Conservation (phyloP, 2,888 invertebrate genomes). For the Tachina fera region DNA sequence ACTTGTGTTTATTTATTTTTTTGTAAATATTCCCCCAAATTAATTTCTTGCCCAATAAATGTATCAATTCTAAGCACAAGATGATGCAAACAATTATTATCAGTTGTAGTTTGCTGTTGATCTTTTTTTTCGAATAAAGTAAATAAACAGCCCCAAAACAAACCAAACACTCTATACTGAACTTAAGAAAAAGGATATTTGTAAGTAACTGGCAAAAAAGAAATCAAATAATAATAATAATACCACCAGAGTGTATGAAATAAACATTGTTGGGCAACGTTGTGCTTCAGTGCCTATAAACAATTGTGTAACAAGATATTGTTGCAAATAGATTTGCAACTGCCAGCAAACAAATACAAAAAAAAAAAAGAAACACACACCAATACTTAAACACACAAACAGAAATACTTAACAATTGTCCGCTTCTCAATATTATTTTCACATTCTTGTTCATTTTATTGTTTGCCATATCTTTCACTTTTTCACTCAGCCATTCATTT, state of each 20-base stretch:
- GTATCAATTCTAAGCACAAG: constrained; percentile 63
- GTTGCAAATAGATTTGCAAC: constrained; percentile 64
- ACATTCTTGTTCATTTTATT: constrained; percentile 53
- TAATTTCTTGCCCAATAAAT: constrained; percentile 45
- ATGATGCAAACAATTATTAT: constrained; percentile 66
- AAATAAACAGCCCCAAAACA: constrained; percentile 44
- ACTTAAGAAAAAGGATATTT: constrained; percentile 35
- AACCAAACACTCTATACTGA: constrained; percentile 23
- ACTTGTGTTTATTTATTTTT: not conserved
- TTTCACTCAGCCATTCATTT: constrained; percentile 48
- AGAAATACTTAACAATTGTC: constrained; percentile 77
- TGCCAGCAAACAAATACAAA: constrained; percentile 5
- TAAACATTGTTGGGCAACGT: constrained; percentile 71
- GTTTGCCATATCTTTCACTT: constrained; percentile 43
- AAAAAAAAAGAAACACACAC: constrained; percentile 5
- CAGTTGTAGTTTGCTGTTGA: constrained; percentile 58
- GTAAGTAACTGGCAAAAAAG: not conserved
- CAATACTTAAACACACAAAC: constrained; percentile 42
- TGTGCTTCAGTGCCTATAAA: constrained; percentile 79
- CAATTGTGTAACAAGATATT: constrained; percentile 78
- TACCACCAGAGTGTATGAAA: constrained; percentile 60
- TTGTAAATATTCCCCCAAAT: constrained; percentile 33
- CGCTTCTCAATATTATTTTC: constrained; percentile 73
- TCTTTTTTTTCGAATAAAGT: constrained; percentile 39
- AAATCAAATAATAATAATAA: constrained; percentile 3